Conservation (phyloP, 64 coral and sea anemone genomes). For the Montipora efflorescens region DNA sequence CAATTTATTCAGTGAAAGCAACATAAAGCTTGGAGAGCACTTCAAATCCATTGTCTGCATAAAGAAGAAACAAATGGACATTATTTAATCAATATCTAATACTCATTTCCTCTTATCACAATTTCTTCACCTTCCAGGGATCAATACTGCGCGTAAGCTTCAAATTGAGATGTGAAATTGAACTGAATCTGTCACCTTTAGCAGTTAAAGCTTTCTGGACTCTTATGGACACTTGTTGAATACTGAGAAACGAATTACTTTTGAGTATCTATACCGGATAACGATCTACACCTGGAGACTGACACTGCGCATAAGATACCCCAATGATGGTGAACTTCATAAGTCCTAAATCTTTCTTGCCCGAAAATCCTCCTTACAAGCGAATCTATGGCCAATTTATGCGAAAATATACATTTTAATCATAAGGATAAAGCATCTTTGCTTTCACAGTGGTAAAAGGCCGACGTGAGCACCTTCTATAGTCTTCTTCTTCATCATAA, state of each 20-base stretch:
- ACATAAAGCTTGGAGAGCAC: neutral
- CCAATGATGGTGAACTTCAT: too few relatives aligned
- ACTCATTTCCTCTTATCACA: neutral
- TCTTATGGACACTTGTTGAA: neutral
- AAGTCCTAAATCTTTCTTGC: too few relatives aligned
- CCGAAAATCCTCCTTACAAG: too few relatives aligned
- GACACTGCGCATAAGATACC: neutral
- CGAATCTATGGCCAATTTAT: too few relatives aligned
- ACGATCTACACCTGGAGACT: neutral
- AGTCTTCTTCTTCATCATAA: too few relatives aligned
- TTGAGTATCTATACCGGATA: neutral
- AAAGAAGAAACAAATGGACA: neutral
- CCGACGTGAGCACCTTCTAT: too few relatives aligned
- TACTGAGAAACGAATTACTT: neutral
- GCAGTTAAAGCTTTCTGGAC: neutral
- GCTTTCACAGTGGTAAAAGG: too few relatives aligned
- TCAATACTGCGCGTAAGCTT: neutral
- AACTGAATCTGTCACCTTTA: neutral
- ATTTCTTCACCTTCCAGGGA: neutral
- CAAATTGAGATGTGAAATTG: neutral
- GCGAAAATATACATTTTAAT: too few relatives aligned
- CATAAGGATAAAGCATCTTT: too few relatives aligned
- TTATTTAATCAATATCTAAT: neutral
- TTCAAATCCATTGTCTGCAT: conserved; percentile 1
- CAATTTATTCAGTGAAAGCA: neutral